Percentiles rank a stretch among this genome's conserved stretches.
Conservation (phyloP, 2,113 vertebrate species). For the Ictidomys tridecemlineatus region DNA sequence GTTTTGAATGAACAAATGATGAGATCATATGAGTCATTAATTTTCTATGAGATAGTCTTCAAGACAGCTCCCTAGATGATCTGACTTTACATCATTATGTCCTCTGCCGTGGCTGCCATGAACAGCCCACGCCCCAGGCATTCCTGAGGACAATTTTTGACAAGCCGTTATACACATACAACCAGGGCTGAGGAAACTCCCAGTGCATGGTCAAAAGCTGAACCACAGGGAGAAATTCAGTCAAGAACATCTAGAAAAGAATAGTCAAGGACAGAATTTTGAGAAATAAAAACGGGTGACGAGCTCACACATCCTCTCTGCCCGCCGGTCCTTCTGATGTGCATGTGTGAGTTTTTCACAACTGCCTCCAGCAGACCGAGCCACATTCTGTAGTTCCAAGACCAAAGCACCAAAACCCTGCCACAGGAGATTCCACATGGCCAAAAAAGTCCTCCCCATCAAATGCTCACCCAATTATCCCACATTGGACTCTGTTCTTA, state of each 20-base stretch:
- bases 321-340: not conserved
- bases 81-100: not conserved
- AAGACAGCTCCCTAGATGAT: not conserved
- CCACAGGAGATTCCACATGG: not conserved
- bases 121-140: not conserved
- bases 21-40: not conserved
- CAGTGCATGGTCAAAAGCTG: not conserved
- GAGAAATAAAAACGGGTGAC: not conserved
- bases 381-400: not conserved
- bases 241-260: not conserved
- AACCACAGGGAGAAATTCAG: not conserved
- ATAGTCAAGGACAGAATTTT: not conserved
- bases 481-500: not conserved
- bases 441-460: not conserved
- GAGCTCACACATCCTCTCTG: not conserved
- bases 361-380: not conserved
- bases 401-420: not conserved
- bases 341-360: not conserved
- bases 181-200: not conserved
- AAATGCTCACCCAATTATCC: not conserved
- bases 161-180: not conserved
- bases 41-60: not conserved
- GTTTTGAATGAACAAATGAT: not conserved
- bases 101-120: not conserved
- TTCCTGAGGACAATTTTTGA: not conserved